Percentiles rank a stretch among this genome's conserved stretches.
Evolutionary conservation across 2,797 vertebrate species (phyloP).

Genomic region (Manis pentadactyla): DNA sequence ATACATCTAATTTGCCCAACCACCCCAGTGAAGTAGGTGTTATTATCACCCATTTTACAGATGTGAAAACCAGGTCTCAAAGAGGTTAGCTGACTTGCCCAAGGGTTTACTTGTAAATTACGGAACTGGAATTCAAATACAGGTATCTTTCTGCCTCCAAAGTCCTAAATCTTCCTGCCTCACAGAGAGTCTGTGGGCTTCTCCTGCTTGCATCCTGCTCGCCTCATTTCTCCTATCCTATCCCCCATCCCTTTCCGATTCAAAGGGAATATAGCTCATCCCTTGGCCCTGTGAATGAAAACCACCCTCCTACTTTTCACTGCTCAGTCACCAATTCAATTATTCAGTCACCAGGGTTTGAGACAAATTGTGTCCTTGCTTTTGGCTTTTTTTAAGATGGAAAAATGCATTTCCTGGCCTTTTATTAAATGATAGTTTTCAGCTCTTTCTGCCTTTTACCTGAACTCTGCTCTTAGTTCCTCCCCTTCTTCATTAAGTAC

Average conservation of each 20-base stretch:
- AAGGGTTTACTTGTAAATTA: neutral
- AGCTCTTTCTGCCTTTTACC: conserved; percentile 37
- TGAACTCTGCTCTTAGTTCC: neutral
- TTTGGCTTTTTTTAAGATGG: conserved; percentile 46
- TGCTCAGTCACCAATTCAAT: neutral
- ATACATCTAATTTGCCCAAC: neutral
- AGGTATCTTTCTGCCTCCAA: neutral
- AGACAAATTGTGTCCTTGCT: conserved; percentile 13
- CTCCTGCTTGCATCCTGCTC: neutral
- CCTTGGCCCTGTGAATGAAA: neutral
- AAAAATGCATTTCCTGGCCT: conserved; percentile 45
- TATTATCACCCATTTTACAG: neutral
- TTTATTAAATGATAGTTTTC: conserved; percentile 39
- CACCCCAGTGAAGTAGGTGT: neutral
- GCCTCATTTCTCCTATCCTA: neutral
- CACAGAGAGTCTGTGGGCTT: neutral
- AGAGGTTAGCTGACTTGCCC: neutral
- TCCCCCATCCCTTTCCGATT: neutral
- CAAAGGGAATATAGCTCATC: neutral
- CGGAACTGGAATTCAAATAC: neutral
- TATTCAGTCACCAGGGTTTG: neutral
- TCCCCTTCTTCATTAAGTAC: neutral
- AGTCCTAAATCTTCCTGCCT: neutral
- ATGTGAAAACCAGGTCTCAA: neutral
- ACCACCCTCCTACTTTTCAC: neutral